Evolutionary conservation across 2,113 vertebrate genomes (phyloP).

Genomic region (Brachypteracias leptosomus): DNA sequence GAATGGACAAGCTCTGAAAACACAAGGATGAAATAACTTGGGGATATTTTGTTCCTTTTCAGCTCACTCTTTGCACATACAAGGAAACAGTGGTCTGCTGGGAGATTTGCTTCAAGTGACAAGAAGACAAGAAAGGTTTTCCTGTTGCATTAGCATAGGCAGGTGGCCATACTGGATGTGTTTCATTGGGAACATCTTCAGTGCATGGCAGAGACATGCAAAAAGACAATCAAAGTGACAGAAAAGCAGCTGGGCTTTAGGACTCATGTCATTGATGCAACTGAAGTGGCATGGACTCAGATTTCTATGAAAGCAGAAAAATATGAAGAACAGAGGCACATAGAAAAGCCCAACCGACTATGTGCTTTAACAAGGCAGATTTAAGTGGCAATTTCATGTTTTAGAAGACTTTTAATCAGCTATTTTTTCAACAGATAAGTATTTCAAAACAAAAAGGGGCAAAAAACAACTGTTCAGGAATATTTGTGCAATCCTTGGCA

Average conservation of each 20-base stretch:
- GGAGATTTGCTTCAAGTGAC: background rate
- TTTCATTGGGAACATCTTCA: slow-evolving; percentile 12
- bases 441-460: background rate
- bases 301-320: background rate
- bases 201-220: slow-evolving; percentile 5
- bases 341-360: background rate
- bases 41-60: background rate
- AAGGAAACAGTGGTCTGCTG: background rate
- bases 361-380: background rate
- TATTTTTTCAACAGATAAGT: background rate
- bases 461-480: background rate
- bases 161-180: slow-evolving; percentile 1
- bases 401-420: background rate
- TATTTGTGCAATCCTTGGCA: background rate
- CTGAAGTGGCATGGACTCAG: background rate
- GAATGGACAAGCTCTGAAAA: background rate
- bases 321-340: background rate
- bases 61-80: background rate
- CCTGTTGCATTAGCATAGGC: background rate
- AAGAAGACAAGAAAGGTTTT: slow-evolving; percentile 10
- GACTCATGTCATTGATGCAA: background rate
- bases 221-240: slow-evolving; percentile 11
- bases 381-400: background rate
- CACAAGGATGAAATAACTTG: background rate
- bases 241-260: slow-evolving; percentile 32